Conservation (phyloP, 2,888 invertebrate genomes). For the Rhamphomyia laevipes region DNA sequence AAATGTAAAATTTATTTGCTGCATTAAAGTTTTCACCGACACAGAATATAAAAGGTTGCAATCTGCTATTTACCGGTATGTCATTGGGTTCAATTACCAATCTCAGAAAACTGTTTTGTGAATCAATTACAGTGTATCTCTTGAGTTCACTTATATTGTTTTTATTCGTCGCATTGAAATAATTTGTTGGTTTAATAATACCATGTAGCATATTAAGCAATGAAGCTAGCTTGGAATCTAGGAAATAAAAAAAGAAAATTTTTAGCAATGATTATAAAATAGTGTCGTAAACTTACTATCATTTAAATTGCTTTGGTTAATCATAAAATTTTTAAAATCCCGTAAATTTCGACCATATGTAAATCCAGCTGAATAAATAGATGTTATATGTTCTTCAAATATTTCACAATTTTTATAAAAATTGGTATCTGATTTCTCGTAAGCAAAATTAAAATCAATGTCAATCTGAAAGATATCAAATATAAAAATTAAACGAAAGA, state of each 20-base stretch:
- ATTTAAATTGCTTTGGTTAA: background rate
- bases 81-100: background rate
- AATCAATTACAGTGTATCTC: background rate
- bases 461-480: background rate
- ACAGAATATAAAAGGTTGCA: background rate
- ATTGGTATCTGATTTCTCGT: background rate
- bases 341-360: background rate
- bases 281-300: background rate
- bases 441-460: background rate
- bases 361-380: background rate
- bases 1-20: background rate
- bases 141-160: background rate
- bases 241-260: background rate
- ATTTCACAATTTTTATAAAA: background rate
- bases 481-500: background rate
- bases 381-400: background rate
- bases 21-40: too few species aligned
- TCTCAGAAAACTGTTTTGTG: background rate
- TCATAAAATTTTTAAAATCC: background rate
- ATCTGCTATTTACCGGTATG: background rate
- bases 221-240: background rate
- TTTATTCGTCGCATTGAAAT: background rate
- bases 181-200: background rate
- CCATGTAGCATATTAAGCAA: background rate
- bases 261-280: background rate